These are phyloP conservation scores for Enteromius anoplus DNA, from an alignment of 2,797 vertebrate species.

Conservation along the genomic window DNA sequence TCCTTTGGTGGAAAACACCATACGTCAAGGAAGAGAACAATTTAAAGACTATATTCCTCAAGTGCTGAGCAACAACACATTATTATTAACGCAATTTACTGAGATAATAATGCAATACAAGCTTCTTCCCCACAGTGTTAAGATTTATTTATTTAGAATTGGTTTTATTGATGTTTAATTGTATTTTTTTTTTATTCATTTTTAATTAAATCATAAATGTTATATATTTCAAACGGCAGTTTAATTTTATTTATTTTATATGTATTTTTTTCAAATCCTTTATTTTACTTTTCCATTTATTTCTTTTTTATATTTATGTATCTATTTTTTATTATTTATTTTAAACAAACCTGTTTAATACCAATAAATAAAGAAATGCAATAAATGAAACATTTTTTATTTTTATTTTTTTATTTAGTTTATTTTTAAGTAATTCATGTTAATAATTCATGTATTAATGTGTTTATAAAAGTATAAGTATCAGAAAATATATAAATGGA, in stretches of 20 bases:
- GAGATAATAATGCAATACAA: neutral
- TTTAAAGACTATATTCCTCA: neutral
- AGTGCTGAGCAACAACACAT: neutral
- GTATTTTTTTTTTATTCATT: neutral
- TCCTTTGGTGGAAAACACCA: neutral
- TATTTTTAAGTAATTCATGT: too few relatives aligned
- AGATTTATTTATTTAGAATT: neutral
- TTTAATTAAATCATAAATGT: neutral
- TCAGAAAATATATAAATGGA: too few relatives aligned
- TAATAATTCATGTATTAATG: too few relatives aligned
- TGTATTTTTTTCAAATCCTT: neutral
- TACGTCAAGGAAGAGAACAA: neutral
- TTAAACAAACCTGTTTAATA: neutral
- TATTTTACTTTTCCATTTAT: neutral
- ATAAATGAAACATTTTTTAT: neutral
- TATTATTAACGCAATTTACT: neutral
- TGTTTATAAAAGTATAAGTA: too few relatives aligned
- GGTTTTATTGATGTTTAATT: neutral
- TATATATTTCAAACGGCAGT: too few relatives aligned
- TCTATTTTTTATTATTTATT: neutral
- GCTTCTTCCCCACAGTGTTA: too few relatives aligned
- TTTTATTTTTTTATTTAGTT: too few relatives aligned
- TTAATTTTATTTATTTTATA: neutral
- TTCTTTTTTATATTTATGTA: neutral
- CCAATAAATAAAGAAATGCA: neutral